Evolutionary conservation across 2,797 vertebrate species (phyloP).

Genomic region (Sciaenops ocellatus): DNA sequence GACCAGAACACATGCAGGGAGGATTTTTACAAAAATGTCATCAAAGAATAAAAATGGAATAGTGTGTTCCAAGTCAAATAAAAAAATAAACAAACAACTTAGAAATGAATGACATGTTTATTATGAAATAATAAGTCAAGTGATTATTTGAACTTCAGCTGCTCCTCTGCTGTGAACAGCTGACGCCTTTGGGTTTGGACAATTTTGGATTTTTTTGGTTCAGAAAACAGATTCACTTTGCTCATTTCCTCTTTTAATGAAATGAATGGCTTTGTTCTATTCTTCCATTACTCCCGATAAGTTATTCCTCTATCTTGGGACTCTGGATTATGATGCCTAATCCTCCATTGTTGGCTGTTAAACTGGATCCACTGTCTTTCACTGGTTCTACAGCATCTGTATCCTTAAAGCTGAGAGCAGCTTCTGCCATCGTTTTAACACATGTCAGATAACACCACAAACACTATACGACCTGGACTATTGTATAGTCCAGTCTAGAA

Average conservation of each 20-base stretch:
- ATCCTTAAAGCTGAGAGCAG: slow-evolving; percentile 21
- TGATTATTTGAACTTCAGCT: no score
- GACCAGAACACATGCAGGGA: neutral
- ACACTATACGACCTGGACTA: no score
- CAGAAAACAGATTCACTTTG: neutral
- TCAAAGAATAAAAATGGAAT: neutral
- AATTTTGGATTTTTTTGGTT: no score
- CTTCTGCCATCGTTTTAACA: slow-evolving; percentile 18
- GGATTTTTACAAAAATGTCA: neutral
- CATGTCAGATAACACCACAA: slow-evolving; percentile 39
- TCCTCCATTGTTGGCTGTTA: slow-evolving; percentile 27
- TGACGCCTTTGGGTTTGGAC: no score
- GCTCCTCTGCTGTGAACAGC: no score
- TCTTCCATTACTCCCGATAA: neutral
- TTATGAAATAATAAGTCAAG: no score
- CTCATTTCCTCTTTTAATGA: neutral
- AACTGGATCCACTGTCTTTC: slow-evolving; percentile 6
- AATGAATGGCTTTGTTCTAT: neutral
- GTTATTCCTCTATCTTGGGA: slow-evolving; percentile 2
- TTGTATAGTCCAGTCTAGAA: no score
- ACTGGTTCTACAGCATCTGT: neutral
- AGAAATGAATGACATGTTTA: no score
- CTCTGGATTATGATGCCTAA: slow-evolving; percentile 37
- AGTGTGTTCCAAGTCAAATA: neutral
- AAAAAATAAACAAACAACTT: no score